Percentiles rank a stretch among this genome's conserved stretches.
These are phyloP conservation scores for Gymnodraco acuticeps DNA, from an alignment of 2,797 vertebrate genomes.

Conservation along the genomic window DNA sequence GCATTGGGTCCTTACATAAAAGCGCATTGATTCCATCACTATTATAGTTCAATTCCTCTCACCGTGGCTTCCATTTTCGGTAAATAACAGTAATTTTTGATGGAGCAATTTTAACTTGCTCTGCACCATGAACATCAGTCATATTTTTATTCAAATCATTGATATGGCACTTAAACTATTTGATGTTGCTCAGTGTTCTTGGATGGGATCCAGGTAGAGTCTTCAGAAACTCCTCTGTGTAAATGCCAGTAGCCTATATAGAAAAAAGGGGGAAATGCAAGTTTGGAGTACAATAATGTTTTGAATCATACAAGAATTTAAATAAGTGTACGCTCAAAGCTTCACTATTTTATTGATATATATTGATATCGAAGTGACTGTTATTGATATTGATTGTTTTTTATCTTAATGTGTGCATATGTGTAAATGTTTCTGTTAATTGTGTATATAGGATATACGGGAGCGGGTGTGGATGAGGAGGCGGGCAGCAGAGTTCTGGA, in stretches of 20 bases:
- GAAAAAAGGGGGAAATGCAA: not conserved
- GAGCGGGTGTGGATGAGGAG: too few relatives aligned
- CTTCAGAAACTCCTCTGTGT: constrained; percentile 23
- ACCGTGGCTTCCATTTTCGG: not conserved
- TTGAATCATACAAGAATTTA: not conserved
- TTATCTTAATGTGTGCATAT: too few relatives aligned
- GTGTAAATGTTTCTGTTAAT: too few relatives aligned
- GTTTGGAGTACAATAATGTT: constrained; percentile 1
- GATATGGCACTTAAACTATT: constrained; percentile 23
- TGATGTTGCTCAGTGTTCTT: constrained; percentile 5
- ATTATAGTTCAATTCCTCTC: constrained; percentile 18
- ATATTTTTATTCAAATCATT: constrained; percentile 6
- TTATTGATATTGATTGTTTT: too few relatives aligned
- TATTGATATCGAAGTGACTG: too few relatives aligned
- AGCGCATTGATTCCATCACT: constrained; percentile 30
- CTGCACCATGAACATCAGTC: not conserved
- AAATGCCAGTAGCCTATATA: not conserved
- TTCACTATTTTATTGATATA: not conserved
- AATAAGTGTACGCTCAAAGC: not conserved
- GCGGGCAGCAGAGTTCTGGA: too few relatives aligned
- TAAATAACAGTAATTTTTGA: constrained; percentile 28
- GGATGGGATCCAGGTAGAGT: constrained; percentile 21
- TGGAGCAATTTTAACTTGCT: constrained; percentile 18
- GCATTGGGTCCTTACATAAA: constrained; percentile 31
- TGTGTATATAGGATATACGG: too few relatives aligned